Conservation (phyloP, 2,888 invertebrate species). For the Cantharis flavilabris region DNA sequence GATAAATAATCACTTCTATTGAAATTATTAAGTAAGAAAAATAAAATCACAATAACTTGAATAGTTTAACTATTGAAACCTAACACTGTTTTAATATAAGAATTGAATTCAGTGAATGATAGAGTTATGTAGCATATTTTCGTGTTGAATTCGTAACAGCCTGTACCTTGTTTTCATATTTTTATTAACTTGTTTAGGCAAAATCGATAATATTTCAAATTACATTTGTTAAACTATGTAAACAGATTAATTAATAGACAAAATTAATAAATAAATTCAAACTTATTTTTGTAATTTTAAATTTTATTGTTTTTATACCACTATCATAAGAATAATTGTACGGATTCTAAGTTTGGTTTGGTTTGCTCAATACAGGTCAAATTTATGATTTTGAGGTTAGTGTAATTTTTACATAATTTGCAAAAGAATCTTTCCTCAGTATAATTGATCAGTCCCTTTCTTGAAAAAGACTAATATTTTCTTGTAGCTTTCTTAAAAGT, state of each 20-base stretch:
- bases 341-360: no score
- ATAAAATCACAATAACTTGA: background rate
- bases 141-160: constrained; percentile 19
- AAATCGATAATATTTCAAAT: constrained; percentile 18
- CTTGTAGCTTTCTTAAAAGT: no score
- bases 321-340: no score
- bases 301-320: background rate
- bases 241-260: background rate
- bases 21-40: background rate
- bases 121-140: constrained; percentile 1
- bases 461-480: no score
- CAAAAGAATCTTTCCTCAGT: no score
- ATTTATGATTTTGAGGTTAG: no score
- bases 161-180: constrained; percentile 17
- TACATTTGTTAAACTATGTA: background rate
- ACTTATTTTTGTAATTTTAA: background rate
- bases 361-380: no score
- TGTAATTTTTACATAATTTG: no score
- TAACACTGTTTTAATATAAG: background rate
- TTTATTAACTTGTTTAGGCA: constrained; percentile 17
- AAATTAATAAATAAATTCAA: background rate
- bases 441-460: no score
- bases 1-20: background rate
- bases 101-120: background rate
- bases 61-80: background rate